These are phyloP conservation scores for Prionailurus viverrinus DNA, from an alignment of 2,113 vertebrate genomes.

Conservation along the genomic window DNA sequence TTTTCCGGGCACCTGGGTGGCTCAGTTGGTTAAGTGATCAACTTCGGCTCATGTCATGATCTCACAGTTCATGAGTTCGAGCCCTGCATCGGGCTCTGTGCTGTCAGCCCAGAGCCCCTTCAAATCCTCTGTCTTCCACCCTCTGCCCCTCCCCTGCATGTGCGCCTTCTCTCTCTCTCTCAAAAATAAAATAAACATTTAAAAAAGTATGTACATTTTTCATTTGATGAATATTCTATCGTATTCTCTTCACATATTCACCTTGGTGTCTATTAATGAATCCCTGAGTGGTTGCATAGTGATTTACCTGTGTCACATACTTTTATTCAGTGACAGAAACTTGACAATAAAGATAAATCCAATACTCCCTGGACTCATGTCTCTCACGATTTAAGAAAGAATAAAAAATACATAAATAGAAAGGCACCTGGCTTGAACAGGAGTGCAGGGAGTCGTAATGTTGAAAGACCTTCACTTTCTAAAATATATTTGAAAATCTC, in stretches of 20 bases:
- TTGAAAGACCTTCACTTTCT: background rate
- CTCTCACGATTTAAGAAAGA: slow-evolving; percentile 27
- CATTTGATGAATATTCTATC: background rate
- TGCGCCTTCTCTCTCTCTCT: no score
- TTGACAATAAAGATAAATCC: slow-evolving; percentile 42
- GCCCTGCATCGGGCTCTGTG: no score
- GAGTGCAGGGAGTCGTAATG: background rate
- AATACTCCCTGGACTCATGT: background rate
- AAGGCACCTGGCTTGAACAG: background rate
- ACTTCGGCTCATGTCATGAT: no score
- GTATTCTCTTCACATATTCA: background rate
- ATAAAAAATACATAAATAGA: slow-evolving; percentile 10
- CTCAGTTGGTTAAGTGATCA: no score
- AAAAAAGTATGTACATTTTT: background rate
- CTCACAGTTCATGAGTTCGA: no score
- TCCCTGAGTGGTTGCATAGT: background rate
- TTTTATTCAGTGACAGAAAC: background rate
- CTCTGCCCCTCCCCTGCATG: no score
- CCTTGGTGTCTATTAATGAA: background rate
- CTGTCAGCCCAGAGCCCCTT: no score
- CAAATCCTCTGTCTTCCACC: no score
- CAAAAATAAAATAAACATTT: no score
- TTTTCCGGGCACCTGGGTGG: background rate
- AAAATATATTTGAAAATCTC: background rate
- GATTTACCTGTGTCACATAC: background rate